These are phyloP conservation scores for Heliangelus exortis DNA, from an alignment of 2,797 vertebrate species.

Conservation along the genomic window DNA sequence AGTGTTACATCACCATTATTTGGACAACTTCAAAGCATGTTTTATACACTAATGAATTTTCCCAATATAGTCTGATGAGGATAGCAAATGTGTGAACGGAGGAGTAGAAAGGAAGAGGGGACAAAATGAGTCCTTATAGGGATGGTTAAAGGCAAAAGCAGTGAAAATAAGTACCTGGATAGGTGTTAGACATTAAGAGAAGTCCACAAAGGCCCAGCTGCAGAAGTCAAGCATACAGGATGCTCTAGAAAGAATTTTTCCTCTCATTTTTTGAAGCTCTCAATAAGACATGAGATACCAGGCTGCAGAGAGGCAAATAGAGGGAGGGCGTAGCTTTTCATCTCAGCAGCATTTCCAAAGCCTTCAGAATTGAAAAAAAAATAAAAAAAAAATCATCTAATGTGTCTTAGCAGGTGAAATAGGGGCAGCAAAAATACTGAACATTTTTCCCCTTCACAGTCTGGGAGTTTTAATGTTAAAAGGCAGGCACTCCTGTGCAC, in stretches of 20 bases:
- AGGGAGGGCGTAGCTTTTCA: conserved; percentile 7
- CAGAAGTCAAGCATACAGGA: background rate
- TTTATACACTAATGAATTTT: conserved; percentile 56
- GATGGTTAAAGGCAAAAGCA: background rate
- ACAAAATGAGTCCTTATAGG: background rate
- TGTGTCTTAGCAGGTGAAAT: conserved; percentile 8
- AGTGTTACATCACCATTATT: conserved; percentile 51
- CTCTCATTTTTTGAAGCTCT: background rate
- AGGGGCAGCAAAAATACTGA: background rate
- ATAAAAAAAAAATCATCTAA: background rate
- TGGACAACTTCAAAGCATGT: conserved; percentile 55
- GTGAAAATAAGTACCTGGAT: background rate
- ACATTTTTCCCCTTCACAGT: background rate
- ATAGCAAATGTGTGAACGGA: background rate
- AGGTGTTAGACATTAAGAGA: background rate
- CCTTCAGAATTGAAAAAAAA: background rate
- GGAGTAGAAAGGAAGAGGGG: background rate
- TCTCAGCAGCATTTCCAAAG: background rate
- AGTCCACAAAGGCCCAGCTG: background rate
- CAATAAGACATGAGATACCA: background rate
- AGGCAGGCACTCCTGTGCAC: background rate
- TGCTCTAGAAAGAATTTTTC: background rate
- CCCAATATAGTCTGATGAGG: conserved; percentile 7
- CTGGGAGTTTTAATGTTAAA: background rate
- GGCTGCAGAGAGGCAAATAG: background rate